These are phyloP conservation scores for Ceriagrion tenellum DNA, from an alignment of 2,888 invertebrate species.

Conservation along the genomic window DNA sequence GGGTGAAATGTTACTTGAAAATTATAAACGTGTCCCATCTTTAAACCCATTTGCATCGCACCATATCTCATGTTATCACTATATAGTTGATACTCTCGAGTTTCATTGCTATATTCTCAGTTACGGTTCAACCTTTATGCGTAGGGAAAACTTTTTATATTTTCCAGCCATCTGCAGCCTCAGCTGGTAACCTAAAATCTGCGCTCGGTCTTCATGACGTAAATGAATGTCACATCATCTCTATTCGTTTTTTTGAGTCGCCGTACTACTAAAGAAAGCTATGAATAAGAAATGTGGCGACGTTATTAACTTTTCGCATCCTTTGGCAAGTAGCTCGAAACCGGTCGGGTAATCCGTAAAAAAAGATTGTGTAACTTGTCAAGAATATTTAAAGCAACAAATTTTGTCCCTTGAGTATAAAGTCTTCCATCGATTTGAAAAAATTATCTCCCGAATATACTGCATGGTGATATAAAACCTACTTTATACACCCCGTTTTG, in stretches of 20 bases:
- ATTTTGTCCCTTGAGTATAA: too few species aligned
- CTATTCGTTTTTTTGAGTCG: neutral
- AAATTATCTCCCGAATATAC: neutral
- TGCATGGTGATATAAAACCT: too few species aligned
- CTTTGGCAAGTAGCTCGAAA: neutral
- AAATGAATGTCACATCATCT: neutral
- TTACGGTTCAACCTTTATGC: neutral
- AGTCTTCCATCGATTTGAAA: neutral
- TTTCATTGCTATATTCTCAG: neutral
- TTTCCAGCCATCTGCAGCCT: neutral
- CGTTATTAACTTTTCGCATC: neutral
- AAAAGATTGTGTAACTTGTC: neutral
- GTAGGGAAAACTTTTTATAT: neutral
- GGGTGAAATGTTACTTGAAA: too few species aligned
- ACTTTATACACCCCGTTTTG: too few species aligned
- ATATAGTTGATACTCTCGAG: neutral
- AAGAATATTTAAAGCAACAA: neutral
- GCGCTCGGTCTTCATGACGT: neutral
- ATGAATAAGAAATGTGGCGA: neutral
- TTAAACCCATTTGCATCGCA: neutral
- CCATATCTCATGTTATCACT: neutral
- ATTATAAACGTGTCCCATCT: neutral
- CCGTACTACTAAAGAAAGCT: neutral
- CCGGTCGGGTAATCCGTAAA: neutral
- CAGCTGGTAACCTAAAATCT: constrained; percentile 3